Conservation (phyloP, 2,888 invertebrate species). For the Alviniconcha strummeri region DNA sequence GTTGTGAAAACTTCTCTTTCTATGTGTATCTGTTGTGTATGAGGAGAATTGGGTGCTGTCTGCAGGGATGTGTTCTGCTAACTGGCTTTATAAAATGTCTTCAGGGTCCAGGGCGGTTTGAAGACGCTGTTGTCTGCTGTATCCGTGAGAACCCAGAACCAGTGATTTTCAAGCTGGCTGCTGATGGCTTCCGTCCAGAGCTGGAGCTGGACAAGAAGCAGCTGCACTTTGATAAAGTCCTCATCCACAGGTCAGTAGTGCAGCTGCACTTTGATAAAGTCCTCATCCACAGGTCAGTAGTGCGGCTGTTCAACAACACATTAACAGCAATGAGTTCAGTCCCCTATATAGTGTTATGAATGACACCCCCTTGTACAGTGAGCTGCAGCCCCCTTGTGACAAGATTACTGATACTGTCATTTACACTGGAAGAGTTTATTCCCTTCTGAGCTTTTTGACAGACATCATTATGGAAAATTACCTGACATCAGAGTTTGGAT, state of each 20-base stretch:
- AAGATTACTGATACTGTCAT: no score
- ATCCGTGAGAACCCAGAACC: slow-evolving; percentile 74
- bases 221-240: slow-evolving; percentile 73
- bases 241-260: slow-evolving; percentile 71
- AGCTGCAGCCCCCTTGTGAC: no score
- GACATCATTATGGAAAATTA: no score
- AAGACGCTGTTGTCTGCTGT: slow-evolving; percentile 73
- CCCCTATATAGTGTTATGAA: no score
- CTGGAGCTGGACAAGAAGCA: slow-evolving; percentile 72
- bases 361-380: no score
- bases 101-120: slow-evolving; percentile 62
- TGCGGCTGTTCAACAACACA: no score
- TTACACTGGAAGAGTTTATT: no score
- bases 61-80: no score
- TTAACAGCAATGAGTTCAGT: no score
- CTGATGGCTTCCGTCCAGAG: slow-evolving; percentile 72
- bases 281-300: slow-evolving; percentile 67
- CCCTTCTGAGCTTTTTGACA: no score
- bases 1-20: not conserved
- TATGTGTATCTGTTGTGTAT: not conserved
- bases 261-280: slow-evolving; percentile 73
- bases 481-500: no score
- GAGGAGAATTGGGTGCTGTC: no score
- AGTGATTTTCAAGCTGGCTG: slow-evolving; percentile 70
- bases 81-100: not conserved